Evolutionary conservation across 2,888 invertebrate species (phyloP), one percentile per base, ranked within the genome.

Genomic region (Leptothorax acervorum): DNA sequence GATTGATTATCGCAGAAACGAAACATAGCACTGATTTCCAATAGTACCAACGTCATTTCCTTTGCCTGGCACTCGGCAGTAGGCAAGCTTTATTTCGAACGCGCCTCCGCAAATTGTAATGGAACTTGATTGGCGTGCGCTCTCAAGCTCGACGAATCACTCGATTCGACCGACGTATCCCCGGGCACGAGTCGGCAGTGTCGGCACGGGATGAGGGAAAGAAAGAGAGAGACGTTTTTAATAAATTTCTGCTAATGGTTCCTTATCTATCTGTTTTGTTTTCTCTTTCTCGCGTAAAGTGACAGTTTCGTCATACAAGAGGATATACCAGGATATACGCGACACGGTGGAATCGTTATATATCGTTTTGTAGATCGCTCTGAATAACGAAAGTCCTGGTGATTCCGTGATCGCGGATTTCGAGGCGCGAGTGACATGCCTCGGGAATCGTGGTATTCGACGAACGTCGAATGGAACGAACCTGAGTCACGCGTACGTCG

Each of bases 281-380:
- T 4, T 62, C 18, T n/a, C 31, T 8, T 0, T 6, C 6, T 60
- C 31, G 18, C 9, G 55, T 31, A 18, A 28, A 28, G 18, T 73
- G 57, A 57, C 57, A 57, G 42, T 73, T 73, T 45, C 42, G 73
- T 73, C 73, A 45, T 9, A 15, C n/a, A 28, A 12, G 28, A 68
- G 15, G 2, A 42, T 23, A n/a, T n/a, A 18, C 2, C n/a, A 31
- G 15, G 28, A 42, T 23, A 66, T 66, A 53, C 12, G n/a, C 3
- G 51, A 70, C n/a, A 53, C n/a, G 60, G 28, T 31, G 12, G 5
- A 6, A 18, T 31, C 18, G 18, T 45, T 18, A 6, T 18, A 6
- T 28, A 73, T 18, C 9, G 42, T 28, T 71, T 23, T n/a, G 18
- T n/a, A 42, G 39, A 42, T 60, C 6, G 5, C 1, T 31, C 12